Conservation (phyloP, 2,797 vertebrate genomes). For the Oreonectes daqikongensis region DNA sequence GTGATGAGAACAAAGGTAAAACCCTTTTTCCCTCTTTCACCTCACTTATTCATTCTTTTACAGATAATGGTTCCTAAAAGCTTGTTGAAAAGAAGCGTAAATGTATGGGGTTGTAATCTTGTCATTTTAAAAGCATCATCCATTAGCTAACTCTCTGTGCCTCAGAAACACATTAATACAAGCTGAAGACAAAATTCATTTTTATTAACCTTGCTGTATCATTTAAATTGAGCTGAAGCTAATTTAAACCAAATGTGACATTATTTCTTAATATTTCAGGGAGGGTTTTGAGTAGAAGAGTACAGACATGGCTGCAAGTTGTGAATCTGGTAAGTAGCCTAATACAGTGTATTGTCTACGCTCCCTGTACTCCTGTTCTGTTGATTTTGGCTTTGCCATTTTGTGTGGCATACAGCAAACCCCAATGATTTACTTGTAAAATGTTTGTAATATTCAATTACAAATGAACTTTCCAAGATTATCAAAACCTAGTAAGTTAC, state of each 20-base stretch:
- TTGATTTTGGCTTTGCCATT: no score
- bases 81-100: constrained; percentile 28
- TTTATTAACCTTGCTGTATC: constrained; percentile 24
- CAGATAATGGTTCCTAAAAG: constrained; percentile 47
- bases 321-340: constrained; percentile 52
- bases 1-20: constrained; percentile 29
- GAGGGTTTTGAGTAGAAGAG: constrained; percentile 4
- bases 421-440: no score
- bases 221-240: constrained; percentile 11
- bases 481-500: no score
- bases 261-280: constrained; percentile 37
- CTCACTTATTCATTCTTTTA: constrained; percentile 31
- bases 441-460: no score
- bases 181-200: constrained; percentile 24
- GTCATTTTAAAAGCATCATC: constrained; percentile 42
- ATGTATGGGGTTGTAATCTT: constrained; percentile 32
- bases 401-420: no score
- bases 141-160: constrained; percentile 32
- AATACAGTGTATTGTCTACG: background rate
- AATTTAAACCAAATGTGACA: constrained; percentile 20
- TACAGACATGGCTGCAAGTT: constrained; percentile 42
- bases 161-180: constrained; percentile 35
- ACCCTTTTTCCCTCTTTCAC: constrained; percentile 11
- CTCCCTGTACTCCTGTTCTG: no score
- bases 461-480: no score